Evolutionary conservation across 2,888 invertebrate species (phyloP).

Genomic region (Mongoloraphidia duomilia): DNA sequence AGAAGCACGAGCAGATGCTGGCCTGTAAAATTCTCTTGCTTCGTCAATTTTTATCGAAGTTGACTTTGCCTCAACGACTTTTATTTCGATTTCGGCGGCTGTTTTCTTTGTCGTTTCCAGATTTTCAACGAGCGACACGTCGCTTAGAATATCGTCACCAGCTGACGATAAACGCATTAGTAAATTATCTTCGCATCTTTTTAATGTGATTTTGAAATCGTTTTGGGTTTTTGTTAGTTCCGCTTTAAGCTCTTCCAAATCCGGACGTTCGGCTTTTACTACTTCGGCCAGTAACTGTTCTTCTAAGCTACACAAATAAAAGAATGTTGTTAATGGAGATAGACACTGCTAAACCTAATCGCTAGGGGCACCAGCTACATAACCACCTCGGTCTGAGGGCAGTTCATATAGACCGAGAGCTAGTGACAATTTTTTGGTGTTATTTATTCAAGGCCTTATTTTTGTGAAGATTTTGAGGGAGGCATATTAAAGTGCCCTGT

Average conservation of each 20-base stretch:
- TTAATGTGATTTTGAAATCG: conserved; percentile 84
- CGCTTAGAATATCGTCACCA: conserved; percentile 81
- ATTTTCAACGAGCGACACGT: conserved; percentile 80
- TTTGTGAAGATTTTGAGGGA: too few relatives aligned
- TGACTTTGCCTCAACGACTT: conserved; percentile 74
- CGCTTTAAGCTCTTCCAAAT: conserved; percentile 69
- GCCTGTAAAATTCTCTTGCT: conserved; percentile 77
- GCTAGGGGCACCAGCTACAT: too few relatives aligned
- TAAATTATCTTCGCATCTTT: conserved; percentile 81
- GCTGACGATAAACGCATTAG: conserved; percentile 76
- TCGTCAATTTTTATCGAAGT: conserved; percentile 82
- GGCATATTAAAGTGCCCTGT: too few relatives aligned
- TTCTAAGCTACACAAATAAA: conserved; percentile 42
- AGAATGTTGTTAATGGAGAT: too few relatives aligned
- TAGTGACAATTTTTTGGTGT: too few relatives aligned
- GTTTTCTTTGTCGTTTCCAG: conserved; percentile 87
- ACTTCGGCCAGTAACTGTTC: conserved; percentile 89
- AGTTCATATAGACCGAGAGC: too few relatives aligned
- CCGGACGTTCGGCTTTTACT: conserved; percentile 84
- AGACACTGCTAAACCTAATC: too few relatives aligned
- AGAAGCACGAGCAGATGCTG: conserved; percentile 75
- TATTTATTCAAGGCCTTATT: too few relatives aligned
- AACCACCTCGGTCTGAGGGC: too few relatives aligned
- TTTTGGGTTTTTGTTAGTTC: conserved; percentile 85
- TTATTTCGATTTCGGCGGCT: conserved; percentile 75